phyloP scores from a whole-genome alignment of 2,797 vertebrate genomes.

The Triplophysa yarkandensis region DNA sequence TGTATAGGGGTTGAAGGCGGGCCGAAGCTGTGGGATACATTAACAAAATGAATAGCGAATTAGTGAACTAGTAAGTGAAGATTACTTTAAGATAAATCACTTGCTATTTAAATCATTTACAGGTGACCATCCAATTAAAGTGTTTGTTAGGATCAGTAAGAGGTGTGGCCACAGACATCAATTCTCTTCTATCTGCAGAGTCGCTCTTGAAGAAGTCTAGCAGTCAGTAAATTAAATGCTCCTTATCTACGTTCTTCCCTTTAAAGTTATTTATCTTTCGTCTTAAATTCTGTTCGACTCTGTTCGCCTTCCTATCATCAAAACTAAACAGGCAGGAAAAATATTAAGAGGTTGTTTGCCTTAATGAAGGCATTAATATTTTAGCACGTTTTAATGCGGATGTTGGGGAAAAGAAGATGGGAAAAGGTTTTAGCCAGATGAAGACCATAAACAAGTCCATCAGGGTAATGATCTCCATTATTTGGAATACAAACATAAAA shows the following conservation, averaged over 20 bases:
- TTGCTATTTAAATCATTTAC: slow-evolving; percentile 24
- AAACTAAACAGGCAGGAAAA: slow-evolving; percentile 27
- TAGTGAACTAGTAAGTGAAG: slow-evolving; percentile 17
- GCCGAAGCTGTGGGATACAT: background rate
- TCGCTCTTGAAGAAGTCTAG: slow-evolving; percentile 20
- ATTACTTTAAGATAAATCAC: slow-evolving; percentile 36
- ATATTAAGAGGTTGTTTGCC: slow-evolving; percentile 44
- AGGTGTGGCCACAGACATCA: slow-evolving; percentile 26
- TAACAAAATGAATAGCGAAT: slow-evolving; percentile 21
- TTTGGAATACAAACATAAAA: too few relatives aligned
- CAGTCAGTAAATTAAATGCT: slow-evolving; percentile 35
- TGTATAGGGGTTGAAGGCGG: background rate
- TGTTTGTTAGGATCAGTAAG: slow-evolving; percentile 32
- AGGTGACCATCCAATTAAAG: slow-evolving; percentile 30
- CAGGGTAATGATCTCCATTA: too few relatives aligned
- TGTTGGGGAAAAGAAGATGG: slow-evolving; percentile 1
- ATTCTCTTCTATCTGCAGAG: slow-evolving; percentile 34
- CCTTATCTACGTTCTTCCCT: slow-evolving; percentile 35
- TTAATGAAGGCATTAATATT: slow-evolving; percentile 45
- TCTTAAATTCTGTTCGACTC: slow-evolving; percentile 10
- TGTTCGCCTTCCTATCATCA: slow-evolving; percentile 36
- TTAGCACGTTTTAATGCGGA: slow-evolving; percentile 13
- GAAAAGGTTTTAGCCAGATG: slow-evolving; percentile 10
- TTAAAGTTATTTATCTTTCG: slow-evolving; percentile 38
- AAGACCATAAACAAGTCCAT: slow-evolving; percentile 13